phyloP scores from a whole-genome alignment of 2,797 vertebrate genomes.

The Danionella dracula region DNA sequence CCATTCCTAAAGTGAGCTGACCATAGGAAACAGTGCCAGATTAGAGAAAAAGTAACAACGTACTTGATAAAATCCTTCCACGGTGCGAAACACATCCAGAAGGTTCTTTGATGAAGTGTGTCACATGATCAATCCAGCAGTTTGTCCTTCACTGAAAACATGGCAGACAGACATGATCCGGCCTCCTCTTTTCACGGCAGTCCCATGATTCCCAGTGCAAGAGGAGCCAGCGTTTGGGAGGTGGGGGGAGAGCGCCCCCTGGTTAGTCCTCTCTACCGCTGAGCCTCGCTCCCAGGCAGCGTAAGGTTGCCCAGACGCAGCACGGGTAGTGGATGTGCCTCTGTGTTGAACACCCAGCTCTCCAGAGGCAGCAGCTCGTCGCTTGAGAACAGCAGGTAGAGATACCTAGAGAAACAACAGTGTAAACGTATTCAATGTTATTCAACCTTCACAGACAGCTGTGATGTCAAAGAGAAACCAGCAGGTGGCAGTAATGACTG shows the following conservation, averaged over 20 bases:
- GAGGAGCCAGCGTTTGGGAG: conserved; percentile 37
- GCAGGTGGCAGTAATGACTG: conserved; percentile 53
- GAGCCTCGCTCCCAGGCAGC: conserved; percentile 84
- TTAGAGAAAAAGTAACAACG: conserved; percentile 11
- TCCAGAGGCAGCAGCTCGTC: conserved; percentile 94
- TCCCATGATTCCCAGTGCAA: conserved; percentile 33
- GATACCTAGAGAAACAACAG: conserved; percentile 74
- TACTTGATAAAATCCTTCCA: conserved; percentile 53
- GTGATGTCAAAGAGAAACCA: conserved; percentile 28
- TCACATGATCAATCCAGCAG: conserved; percentile 40
- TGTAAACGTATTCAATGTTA: neutral
- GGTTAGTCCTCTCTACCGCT: conserved; percentile 69
- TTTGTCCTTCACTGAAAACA: conserved; percentile 41
- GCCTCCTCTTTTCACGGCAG: conserved; percentile 39
- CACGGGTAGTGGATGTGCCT: conserved; percentile 94
- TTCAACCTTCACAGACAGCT: too few species aligned
- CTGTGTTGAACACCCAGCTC: conserved; percentile 98
- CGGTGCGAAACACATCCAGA: conserved; percentile 39
- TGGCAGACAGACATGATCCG: conserved; percentile 25
- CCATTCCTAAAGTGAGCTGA: conserved; percentile 18
- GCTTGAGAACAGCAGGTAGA: conserved; percentile 95
- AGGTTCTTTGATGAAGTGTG: conserved; percentile 32
- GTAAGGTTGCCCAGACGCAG: conserved; percentile 92
- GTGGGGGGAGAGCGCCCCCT: conserved; percentile 33
- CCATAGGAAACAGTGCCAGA: conserved; percentile 42